A percentile compares a stretch with the other conserved stretches of the same genome.
phyloP scores from a whole-genome alignment of 2,113 vertebrate species.

The Nymphicus hollandicus region DNA sequence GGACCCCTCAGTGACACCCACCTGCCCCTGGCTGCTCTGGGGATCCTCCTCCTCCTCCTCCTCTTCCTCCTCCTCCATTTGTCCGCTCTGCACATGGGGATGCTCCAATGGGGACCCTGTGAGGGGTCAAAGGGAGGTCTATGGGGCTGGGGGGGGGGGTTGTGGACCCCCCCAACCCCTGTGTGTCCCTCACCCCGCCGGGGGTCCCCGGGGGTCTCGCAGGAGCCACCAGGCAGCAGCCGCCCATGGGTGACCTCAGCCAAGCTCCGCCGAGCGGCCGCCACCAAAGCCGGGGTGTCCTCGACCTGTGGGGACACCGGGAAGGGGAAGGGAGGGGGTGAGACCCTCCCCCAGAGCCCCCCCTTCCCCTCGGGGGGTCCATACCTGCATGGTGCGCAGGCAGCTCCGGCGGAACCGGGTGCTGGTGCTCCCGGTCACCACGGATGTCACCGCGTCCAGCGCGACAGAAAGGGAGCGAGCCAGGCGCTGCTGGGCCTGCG shows the following conservation, averaged over 20 bases:
- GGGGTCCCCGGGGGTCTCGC: not conserved
- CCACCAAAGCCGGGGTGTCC: not conserved
- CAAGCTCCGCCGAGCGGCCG: not conserved
- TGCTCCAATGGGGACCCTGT: too few relatives aligned
- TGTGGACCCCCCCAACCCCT: too few relatives aligned
- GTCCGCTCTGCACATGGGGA: too few relatives aligned
- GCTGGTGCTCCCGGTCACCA: not conserved
- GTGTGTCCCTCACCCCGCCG: not conserved
- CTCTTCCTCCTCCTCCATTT: too few relatives aligned
- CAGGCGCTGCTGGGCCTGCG: not conserved
- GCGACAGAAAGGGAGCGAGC: not conserved
- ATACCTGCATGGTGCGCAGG: not conserved
- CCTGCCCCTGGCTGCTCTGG: too few relatives aligned
- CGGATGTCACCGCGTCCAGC: not conserved
- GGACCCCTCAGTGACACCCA: too few relatives aligned
- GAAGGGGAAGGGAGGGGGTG: not conserved
- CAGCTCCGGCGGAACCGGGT: not conserved
- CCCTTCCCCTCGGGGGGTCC: not conserved
- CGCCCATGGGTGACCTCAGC: not conserved
- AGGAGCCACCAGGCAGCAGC: not conserved
- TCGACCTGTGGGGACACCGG: not conserved
- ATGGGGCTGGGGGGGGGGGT: too few relatives aligned
- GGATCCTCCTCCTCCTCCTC: too few relatives aligned
- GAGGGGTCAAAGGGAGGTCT: too few relatives aligned
- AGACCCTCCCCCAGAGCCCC: not conserved